Evolutionary conservation across 2,113 vertebrate species (phyloP).

Genomic region (Sinocyclocheilus rhinocerous): DNA sequence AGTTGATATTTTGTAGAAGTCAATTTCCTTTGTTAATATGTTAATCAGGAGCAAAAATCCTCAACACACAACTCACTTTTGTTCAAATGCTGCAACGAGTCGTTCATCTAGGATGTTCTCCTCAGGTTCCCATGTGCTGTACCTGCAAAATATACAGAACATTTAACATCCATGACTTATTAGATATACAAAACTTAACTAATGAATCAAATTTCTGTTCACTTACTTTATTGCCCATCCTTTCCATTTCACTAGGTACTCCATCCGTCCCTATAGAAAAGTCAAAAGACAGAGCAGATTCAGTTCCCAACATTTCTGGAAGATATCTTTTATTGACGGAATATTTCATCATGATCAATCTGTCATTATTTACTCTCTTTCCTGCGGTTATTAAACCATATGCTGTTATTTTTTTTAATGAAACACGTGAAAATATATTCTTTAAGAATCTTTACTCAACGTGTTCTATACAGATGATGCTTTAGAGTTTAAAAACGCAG

Average conservation of each 20-base stretch:
- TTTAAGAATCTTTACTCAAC: neutral
- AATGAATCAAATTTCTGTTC: neutral
- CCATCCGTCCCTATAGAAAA: conserved; percentile 81
- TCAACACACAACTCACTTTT: conserved; percentile 84
- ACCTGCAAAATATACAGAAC: conserved; percentile 73
- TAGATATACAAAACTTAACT: neutral
- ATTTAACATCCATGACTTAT: too few species aligned
- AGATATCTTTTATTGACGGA: neutral
- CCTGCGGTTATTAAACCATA: neutral
- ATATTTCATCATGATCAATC: neutral
- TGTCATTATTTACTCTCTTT: neutral
- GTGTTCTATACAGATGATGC: neutral
- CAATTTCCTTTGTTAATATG: neutral
- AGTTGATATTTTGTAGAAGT: neutral
- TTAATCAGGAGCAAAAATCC: neutral
- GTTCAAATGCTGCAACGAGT: conserved; percentile 93
- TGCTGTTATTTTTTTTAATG: neutral
- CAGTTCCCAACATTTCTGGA: neutral
- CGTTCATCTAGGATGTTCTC: conserved; percentile 96
- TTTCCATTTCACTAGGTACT: conserved; percentile 98
- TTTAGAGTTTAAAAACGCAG: neutral
- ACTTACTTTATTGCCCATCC: conserved; percentile 99
- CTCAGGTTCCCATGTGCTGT: conserved; percentile 98
- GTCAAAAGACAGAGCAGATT: neutral
- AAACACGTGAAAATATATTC: neutral